Conservation (phyloP, 2,888 invertebrate genomes). For the Allacma fusca region DNA sequence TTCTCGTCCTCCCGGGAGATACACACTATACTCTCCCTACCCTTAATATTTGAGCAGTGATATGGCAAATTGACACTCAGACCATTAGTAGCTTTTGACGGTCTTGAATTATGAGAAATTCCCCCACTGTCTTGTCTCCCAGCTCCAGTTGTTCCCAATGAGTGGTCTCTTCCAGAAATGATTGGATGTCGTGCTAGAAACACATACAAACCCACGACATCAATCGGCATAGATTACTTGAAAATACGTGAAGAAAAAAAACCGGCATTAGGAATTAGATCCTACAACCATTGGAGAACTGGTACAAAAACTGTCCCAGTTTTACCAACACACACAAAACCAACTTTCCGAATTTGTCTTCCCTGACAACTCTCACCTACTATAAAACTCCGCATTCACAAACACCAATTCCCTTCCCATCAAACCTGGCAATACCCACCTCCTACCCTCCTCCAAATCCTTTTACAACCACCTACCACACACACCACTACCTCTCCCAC, state of each 20-base stretch:
- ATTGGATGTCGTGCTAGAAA: slow-evolving; percentile 33
- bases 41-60: background rate
- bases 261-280: background rate
- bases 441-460: too few relatives aligned
- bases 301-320: slow-evolving; percentile 11
- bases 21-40: background rate
- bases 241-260: background rate
- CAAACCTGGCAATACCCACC: too few relatives aligned
- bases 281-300: background rate
- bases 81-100: slow-evolving; percentile 11
- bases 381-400: too few relatives aligned
- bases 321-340: background rate
- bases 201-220: slow-evolving; percentile 19
- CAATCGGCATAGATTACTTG: background rate
- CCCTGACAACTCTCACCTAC: too few relatives aligned
- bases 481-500: too few relatives aligned
- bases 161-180: slow-evolving; percentile 4
- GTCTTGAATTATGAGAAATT: slow-evolving; percentile 16
- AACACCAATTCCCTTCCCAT: background rate
- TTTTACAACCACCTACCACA: too few relatives aligned
- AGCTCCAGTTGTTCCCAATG: slow-evolving; percentile 19
- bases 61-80: slow-evolving; percentile 8
- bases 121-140: background rate
- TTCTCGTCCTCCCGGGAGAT: slow-evolving; percentile 16
- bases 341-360: too few relatives aligned